Evolutionary conservation across 2,113 vertebrate genomes (phyloP).

Genomic region (Phrynosoma platyrhinos): DNA sequence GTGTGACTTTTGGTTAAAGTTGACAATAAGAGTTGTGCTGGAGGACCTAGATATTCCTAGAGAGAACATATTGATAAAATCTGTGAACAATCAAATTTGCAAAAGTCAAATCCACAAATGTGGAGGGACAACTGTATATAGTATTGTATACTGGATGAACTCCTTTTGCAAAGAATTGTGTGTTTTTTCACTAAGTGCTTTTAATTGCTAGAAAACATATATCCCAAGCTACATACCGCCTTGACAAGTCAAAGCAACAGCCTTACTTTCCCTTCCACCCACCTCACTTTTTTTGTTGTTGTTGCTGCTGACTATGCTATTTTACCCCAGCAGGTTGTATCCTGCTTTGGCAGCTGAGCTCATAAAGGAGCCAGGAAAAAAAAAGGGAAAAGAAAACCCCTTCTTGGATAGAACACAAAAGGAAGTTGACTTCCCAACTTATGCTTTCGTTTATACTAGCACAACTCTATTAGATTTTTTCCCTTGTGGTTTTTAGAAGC

Average conservation of each 20-base stretch:
- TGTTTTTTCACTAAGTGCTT: not conserved
- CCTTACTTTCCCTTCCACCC: not conserved
- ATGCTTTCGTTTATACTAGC: not conserved
- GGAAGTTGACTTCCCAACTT: constrained; percentile 1
- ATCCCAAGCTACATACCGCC: not conserved
- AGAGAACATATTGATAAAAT: no score
- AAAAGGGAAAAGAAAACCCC: not conserved
- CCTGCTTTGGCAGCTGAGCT: fast-evolving
- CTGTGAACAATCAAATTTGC: no score
- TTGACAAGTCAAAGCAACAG: constrained; percentile 13
- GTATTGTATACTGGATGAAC: not conserved
- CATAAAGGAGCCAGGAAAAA: constrained; percentile 9
- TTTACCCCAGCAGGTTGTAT: constrained; percentile 33
- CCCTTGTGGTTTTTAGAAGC: not conserved
- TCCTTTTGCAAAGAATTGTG: not conserved
- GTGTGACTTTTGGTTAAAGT: no score
- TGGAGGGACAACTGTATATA: no score
- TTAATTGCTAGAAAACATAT: constrained; percentile 14
- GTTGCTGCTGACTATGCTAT: constrained; percentile 8
- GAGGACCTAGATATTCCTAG: no score
- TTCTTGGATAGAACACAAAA: not conserved
- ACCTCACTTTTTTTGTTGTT: not conserved
- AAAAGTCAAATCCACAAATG: no score
- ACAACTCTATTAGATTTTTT: not conserved
- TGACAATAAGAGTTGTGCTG: no score